A percentile compares a stretch with the other conserved stretches of the same genome.
These are phyloP conservation scores for Uloborus diversus DNA, from an alignment of 1,140 invertebrate species.

Conservation along the genomic window DNA sequence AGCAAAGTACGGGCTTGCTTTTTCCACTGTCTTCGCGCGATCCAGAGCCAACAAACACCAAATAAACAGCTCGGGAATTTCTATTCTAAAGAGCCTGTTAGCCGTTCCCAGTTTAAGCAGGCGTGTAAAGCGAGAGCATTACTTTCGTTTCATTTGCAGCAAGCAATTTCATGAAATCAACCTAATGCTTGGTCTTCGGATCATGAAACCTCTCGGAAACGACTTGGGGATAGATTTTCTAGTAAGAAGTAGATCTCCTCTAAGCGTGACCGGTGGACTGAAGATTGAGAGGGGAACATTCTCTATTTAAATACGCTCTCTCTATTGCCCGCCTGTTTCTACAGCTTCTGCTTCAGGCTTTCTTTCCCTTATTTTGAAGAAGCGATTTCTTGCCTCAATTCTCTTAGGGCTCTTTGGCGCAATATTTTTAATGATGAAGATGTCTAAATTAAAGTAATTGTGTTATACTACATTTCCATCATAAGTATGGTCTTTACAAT, in stretches of 20 bases:
- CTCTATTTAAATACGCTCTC: neutral
- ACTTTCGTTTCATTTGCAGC: slow-evolving; percentile 50
- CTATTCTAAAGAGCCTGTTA: slow-evolving; percentile 21
- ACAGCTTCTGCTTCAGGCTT: neutral
- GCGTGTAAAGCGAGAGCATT: slow-evolving; percentile 36
- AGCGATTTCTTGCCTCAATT: too few species aligned
- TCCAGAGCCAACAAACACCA: too few species aligned
- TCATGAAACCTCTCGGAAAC: slow-evolving; percentile 37
- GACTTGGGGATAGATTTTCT: slow-evolving; percentile 39
- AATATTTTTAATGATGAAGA: too few species aligned
- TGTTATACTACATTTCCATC: too few species aligned
- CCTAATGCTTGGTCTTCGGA: slow-evolving; percentile 25
- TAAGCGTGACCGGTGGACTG: slow-evolving; percentile 19
- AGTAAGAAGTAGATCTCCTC: slow-evolving; percentile 1
- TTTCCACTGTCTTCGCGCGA: too few species aligned
- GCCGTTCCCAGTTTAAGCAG: slow-evolving; percentile 19
- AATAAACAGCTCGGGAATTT: too few species aligned
- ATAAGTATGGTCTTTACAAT: too few species aligned
- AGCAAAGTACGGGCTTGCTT: neutral
- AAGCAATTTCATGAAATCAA: slow-evolving; percentile 42
- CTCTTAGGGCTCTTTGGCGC: too few species aligned
- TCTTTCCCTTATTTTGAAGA: neutral
- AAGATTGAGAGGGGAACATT: slow-evolving; percentile 1
- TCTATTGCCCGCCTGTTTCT: neutral
- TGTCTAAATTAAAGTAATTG: too few species aligned